Percentiles rank a stretch among this genome's conserved stretches.
These are phyloP conservation scores for Panagrolaimus sp. DNA, from an alignment of 1,140 invertebrate genomes.

Conservation along the genomic window DNA sequence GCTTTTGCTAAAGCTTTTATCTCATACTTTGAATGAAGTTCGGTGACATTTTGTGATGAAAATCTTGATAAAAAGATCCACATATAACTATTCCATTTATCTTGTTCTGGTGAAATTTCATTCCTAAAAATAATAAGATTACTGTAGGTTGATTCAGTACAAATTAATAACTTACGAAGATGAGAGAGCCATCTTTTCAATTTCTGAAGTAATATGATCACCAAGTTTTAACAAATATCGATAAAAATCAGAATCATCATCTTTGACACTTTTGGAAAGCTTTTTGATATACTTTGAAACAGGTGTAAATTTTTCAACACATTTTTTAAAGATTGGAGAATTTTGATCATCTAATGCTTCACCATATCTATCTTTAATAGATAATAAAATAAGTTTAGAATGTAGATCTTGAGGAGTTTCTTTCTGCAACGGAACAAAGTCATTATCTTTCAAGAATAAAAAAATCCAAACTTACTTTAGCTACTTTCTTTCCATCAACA, in stretches of 20 bases:
- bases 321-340: constrained; percentile 35
- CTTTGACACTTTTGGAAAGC: constrained; percentile 22
- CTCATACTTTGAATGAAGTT: too few relatives aligned
- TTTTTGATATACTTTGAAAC: constrained; percentile 49
- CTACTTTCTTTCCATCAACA: constrained; percentile 5
- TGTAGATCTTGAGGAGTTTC: constrained; percentile 3
- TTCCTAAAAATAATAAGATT: constrained; percentile 37
- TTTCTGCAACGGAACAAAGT: neutral
- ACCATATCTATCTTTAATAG: constrained; percentile 22
- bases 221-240: constrained; percentile 38
- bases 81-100: constrained; percentile 50
- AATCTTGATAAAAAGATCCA: constrained; percentile 49
- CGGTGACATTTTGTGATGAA: neutral
- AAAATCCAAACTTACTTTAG: neutral
- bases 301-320: constrained; percentile 46
- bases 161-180: constrained; percentile 27
- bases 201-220: constrained; percentile 32
- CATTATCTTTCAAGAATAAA: neutral
- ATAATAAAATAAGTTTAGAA: neutral
- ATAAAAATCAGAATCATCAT: constrained; percentile 18
- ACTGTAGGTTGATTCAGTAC: neutral
- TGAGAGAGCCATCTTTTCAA: constrained; percentile 20
- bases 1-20: too few relatives aligned
- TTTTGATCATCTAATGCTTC: constrained; percentile 33
- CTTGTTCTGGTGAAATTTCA: constrained; percentile 20